Evolutionary conservation across 2,888 invertebrate species (phyloP), one percentile per base, ranked within the genome.

Genomic region (Laothoe populi): DNA sequence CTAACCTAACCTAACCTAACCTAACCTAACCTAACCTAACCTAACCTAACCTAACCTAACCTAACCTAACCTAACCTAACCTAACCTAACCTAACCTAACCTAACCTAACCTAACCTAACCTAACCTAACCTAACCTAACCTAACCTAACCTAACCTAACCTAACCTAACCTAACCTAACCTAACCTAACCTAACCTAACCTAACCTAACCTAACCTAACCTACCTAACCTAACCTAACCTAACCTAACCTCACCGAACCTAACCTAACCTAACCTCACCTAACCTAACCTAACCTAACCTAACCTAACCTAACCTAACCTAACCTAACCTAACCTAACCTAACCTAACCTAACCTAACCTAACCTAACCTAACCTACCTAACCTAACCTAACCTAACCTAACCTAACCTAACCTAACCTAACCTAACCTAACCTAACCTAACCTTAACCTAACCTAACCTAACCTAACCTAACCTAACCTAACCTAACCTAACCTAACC

Each of bases 381-480:
- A 62, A 62, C 59, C 62, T 58, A 53, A 59, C 63, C 63, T 60
- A 60, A 60, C 60, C 60, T 60, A 63, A 60, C 60, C 62, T 63
- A 59, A 59, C 59, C 62, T 59, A 63, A 63, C 63, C 63, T 59
- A 53, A 59, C 63, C 59, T 63, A 63, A 62, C 62, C 62, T 48
- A 62, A 62, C 62, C 62, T 62, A 62, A 62, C 62, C 62, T 58
- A 59, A 60, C 61, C 60, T 61, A 60, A 44, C 45, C 45, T 57
- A 65, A 63, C 45, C 63, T 69, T n/a, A 69, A 69, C 69, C 69
- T 69, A 69, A 69, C 69, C 69, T 69, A 65, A 69, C 66, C 69
- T 69, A 66, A 66, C 66, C 66, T 66, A 69, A 69, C 66, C 66
- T 66, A 68, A 68, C 44, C 68, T 62, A 61, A 61, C 65, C 63